Evolutionary conservation across 2,888 invertebrate species (phyloP), one percentile per base, ranked within the genome.

Genomic region (Acleris literana): DNA sequence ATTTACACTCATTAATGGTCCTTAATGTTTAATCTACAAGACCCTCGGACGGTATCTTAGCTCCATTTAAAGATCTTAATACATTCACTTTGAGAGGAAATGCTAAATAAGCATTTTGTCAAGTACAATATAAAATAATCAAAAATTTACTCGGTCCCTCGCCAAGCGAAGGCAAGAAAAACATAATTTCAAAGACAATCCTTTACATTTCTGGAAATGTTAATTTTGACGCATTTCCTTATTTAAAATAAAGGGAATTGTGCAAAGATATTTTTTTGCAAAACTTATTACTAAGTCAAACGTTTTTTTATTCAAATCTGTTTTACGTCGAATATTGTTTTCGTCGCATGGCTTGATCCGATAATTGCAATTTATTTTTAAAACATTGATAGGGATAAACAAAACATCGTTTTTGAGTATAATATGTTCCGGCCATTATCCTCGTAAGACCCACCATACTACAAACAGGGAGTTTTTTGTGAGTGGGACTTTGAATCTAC

Each of bases 11-110:
- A 81, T 78, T 83, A 82, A 80, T 84, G 84, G 85, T 87, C 85
- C 85, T 81, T 78, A 71, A 75, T 74, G 72, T 74, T 71, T 70
- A 72, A 75, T 62, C 39, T 66, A 61, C 59, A 76, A 79, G 80
- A 83, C 82, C 84, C 84, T 81, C 84, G 87, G 87, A 87, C 87
- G 87, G 87, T 76, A 76, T 75, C 70, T 70, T 64, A 70, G 71
- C 73, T 73, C 69, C 66, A 75, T 53, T 70, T 74, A 74, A 80
- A 81, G 82, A 84, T 82, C 79, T 80, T 69, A 69, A 39, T 51
- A 51, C 64, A 53, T 39, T 52, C 62, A 58, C 60, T 64, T 68
- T 61, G 44, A 64, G 49, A 29, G 49, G 22, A 33, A 67, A 64
- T 25, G 33, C 54, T 25, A 46, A 18, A 17, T 48, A 57, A 68